Base-by-base conservation (phyloP, 2,797 vertebrate species). In the Hypotaenidia philippensis region DNA sequence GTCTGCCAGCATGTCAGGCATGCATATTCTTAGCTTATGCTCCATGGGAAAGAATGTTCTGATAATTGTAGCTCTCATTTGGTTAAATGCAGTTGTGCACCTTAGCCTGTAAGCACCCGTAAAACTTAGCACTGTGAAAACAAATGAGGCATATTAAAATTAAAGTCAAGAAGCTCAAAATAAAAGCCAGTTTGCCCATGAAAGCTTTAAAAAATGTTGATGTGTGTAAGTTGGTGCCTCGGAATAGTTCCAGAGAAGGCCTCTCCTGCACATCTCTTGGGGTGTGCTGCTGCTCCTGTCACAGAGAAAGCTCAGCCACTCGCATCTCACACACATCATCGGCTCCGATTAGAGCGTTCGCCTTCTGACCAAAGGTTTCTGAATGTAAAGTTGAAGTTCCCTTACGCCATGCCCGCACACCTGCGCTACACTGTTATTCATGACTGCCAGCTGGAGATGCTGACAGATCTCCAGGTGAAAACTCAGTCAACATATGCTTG, bases 361-460 rank as follows among this genome's bases (percentile, higher is more conserved):
- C 45, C 36, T 52, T 45, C 68, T 70, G 50, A 72, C 34, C 38
- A 61, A n/a, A 53, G 7, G 13, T 68, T 79, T 55, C 7, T 44
- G 26, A 76, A 52, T 5, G 13, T 50, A 31, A 21, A 52, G 36
- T 9, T 68, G 55, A 59, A 34, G 12, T 74, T 70, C 44, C 66
- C 50, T 66, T n/a, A n/a, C 59, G 31, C 41, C 76, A 19, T 72
- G 26, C 38, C 50, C 40, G 31, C 41, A 13, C 50, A n/a, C 1
- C 0, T 4, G 6, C 26, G 7, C 64, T 21, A 4, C 0, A 1
- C 21, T 38, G 20, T 27, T 57, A 16, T 3, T 74, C 2, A 0
- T 55, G 38, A 59, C 59, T 63, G 52, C 53, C 38, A n/a, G 38
- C 52, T 61, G n/a, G 20, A 57, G 56, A 65, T 49, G 49, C 72